Evolutionary conservation across 2,797 vertebrate species (phyloP).

Genomic region (Xyrichtys novacula): DNA sequence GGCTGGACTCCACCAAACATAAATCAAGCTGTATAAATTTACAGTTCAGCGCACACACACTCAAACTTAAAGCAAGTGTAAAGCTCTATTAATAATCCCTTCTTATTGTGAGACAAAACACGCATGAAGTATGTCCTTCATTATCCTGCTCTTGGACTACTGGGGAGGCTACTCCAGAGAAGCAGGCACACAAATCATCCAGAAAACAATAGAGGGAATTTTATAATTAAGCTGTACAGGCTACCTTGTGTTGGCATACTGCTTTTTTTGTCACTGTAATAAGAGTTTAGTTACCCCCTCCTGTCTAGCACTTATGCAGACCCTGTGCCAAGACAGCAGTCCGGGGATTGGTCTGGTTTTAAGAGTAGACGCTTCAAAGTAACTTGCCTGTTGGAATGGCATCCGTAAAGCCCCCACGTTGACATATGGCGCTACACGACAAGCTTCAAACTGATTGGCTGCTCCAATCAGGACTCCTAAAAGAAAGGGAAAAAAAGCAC

Average conservation of each 20-base stretch:
- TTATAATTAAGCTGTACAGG: conserved; percentile 58
- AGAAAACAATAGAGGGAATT: conserved; percentile 43
- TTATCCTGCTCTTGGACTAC: neutral
- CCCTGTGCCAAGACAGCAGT: conserved; percentile 77
- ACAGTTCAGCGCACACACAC: neutral
- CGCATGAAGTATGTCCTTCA: no score
- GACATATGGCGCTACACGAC: conserved; percentile 98
- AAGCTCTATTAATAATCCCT: no score
- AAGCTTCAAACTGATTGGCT: conserved; percentile 98
- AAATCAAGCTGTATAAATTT: neutral
- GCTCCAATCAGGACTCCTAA: conserved; percentile 97
- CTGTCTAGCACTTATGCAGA: conserved; percentile 66
- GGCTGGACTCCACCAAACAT: neutral
- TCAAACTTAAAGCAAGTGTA: conserved; percentile 3
- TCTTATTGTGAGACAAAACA: no score
- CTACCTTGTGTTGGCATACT: conserved; percentile 58
- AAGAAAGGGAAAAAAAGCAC: conserved; percentile 55
- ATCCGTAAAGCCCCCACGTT: conserved; percentile 98
- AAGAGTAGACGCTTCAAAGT: conserved; percentile 76
- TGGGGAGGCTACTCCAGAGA: conserved; percentile 25
- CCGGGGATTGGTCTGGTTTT: conserved; percentile 74
- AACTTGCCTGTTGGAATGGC: conserved; percentile 99
- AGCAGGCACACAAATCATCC: conserved; percentile 17
- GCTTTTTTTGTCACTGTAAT: conserved; percentile 60
- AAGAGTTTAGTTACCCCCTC: conserved; percentile 68